Evolutionary conservation across 1,140 invertebrate genomes (phyloP), one percentile per base, ranked within the genome.

Genomic region (Prorops nasuta): DNA sequence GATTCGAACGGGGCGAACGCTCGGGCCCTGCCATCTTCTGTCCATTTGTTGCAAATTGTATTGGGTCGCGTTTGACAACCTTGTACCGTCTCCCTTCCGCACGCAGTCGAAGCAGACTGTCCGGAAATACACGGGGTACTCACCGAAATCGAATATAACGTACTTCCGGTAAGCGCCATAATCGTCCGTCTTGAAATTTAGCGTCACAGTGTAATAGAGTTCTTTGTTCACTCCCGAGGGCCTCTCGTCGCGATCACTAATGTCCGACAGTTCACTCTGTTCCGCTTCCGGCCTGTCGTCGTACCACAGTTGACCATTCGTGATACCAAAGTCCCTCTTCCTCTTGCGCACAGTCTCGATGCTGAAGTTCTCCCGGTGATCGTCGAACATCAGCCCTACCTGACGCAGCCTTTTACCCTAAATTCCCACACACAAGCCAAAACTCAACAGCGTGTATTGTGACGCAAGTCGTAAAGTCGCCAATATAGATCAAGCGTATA

Each of bases 121-220:
- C 59, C 85, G 81, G 7, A 86, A 80, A 1, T 91, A 63, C 22
- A 89, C 81, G 0, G 89, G 87, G 41, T 87, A 84, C 31, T 68
- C 71, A 1, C 87, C 87, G 70, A 91, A 88, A 69, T 90, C 89
- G 72, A 93, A 90, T 0, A 91, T 82, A 3, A 93, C 73, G 1
- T 86, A 83, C 69, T 94, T 90, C 1, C 87, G 79, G 63, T 91
- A 93, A 2, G 89, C 91, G 18, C 90, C 90, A 68, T 88, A 91
- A 46, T n/a, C n/a, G n/a, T n/a, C n/a, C n/a, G n/a, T n/a, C n/a
- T n/a, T n/a, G n/a, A n/a, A n/a, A n/a, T n/a, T n/a, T n/a, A n/a
- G n/a, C n/a, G n/a, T n/a, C n/a, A n/a, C n/a, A n/a, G n/a, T n/a
- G n/a, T n/a, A n/a, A n/a, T n/a, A n/a, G n/a, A n/a, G n/a, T n/a